phyloP scores from a whole-genome alignment of 1,140 invertebrate species.

The Cecropterus lyciades region DNA sequence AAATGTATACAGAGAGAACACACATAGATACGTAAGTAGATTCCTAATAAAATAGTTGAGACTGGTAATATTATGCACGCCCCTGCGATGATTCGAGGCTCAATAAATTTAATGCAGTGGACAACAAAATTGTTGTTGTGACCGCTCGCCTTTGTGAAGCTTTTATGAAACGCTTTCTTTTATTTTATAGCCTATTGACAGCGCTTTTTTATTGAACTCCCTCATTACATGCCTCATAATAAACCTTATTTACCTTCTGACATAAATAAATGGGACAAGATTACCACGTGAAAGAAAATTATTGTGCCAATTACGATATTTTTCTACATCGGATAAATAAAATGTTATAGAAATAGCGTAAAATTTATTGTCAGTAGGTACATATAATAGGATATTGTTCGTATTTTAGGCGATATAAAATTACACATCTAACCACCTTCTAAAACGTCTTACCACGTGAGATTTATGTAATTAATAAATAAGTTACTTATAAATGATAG shows the following conservation, averaged over 20 bases:
- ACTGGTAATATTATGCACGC: slow-evolving; percentile 73
- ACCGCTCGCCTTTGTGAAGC: slow-evolving; percentile 61
- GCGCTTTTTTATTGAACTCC: slow-evolving; percentile 32
- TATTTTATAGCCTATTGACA: slow-evolving; percentile 66
- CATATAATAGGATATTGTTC: too few relatives aligned
- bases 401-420: too few relatives aligned
- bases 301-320: slow-evolving; percentile 17
- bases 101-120: slow-evolving; percentile 80
- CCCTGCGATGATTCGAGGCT: slow-evolving; percentile 73
- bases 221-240: slow-evolving; percentile 43
- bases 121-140: slow-evolving; percentile 82
- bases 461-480: too few relatives aligned
- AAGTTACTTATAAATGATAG: too few relatives aligned
- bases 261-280: slow-evolving; percentile 27
- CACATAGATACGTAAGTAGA: neutral
- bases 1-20: neutral
- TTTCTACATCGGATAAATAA: slow-evolving; percentile 12
- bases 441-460: too few relatives aligned
- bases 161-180: slow-evolving; percentile 66
- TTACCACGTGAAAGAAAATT: slow-evolving; percentile 13
- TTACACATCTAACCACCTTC: too few relatives aligned
- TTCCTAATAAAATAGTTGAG: slow-evolving; percentile 62
- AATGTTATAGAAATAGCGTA: neutral
- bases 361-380: neutral
- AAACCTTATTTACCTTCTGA: slow-evolving; percentile 32